Conservation (phyloP, 2,888 invertebrate species). For the Vandiemenella viatica region DNA sequence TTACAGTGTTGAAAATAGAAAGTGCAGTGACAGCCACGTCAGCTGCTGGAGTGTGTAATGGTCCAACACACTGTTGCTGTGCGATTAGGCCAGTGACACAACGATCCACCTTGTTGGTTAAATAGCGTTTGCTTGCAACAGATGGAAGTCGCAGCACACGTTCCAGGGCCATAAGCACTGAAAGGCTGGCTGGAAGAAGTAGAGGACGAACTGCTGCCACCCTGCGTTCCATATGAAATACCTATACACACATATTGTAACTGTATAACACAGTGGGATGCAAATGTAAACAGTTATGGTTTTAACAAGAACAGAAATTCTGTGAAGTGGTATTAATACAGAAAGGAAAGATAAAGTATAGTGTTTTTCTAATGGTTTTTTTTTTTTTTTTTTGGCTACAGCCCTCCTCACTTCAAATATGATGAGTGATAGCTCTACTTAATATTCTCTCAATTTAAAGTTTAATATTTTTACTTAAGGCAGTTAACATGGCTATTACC, state of each 20-base stretch:
- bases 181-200: conserved; percentile 38
- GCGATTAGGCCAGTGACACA: conserved; percentile 91
- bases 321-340: too few species aligned
- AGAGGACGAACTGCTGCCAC: conserved; percentile 35
- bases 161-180: conserved; percentile 51
- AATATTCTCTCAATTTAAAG: too few species aligned
- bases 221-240: conserved; percentile 42
- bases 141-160: conserved; percentile 75
- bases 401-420: too few species aligned
- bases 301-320: too few species aligned
- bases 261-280: too few species aligned
- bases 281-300: too few species aligned
- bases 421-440: too few species aligned
- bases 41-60: conserved; percentile 87
- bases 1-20: conserved; percentile 60
- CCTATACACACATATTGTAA: conserved; percentile 23
- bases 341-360: too few species aligned
- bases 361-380: too few species aligned
- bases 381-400: too few species aligned
- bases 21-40: conserved; percentile 85
- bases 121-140: conserved; percentile 86
- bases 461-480: too few species aligned
- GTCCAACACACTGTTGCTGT: conserved; percentile 97
- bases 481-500: too few species aligned
- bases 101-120: conserved; percentile 90